Percentiles rank a stretch among this genome's conserved stretches.
phyloP scores from a whole-genome alignment of 1,140 invertebrate genomes.

The Oppia nitens region DNA sequence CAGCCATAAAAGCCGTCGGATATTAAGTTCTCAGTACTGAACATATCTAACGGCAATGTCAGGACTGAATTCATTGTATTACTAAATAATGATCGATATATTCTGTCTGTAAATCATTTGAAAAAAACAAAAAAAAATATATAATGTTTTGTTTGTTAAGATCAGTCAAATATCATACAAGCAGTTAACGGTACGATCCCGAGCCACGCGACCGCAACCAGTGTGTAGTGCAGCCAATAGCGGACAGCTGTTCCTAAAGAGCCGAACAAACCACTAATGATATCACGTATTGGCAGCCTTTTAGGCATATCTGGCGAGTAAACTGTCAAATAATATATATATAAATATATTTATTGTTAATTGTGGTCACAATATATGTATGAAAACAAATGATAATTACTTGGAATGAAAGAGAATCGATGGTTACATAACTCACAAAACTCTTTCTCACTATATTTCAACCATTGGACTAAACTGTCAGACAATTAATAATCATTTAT shows the following conservation, averaged over 20 bases:
- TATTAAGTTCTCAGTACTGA: slow-evolving; percentile 78
- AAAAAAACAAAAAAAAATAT: slow-evolving; percentile 8
- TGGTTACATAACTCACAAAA: slow-evolving; percentile 97
- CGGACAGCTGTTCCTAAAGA: slow-evolving; percentile 78
- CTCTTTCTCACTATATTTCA: slow-evolving; percentile 85
- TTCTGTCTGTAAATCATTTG: slow-evolving; percentile 38
- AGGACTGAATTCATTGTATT: slow-evolving; percentile 58
- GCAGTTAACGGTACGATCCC: slow-evolving; percentile 91
- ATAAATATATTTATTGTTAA: neutral
- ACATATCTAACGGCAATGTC: slow-evolving; percentile 72
- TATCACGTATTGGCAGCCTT: slow-evolving; percentile 72
- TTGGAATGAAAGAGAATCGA: slow-evolving; percentile 93
- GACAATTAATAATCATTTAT: slow-evolving; percentile 12
- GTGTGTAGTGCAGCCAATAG: slow-evolving; percentile 89
- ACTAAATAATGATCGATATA: slow-evolving; percentile 77
- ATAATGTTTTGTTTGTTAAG: slow-evolving; percentile 7
- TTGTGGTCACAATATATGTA: neutral
- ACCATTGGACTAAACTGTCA: slow-evolving; percentile 41
- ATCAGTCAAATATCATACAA: slow-evolving; percentile 36
- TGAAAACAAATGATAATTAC: slow-evolving; percentile 28
- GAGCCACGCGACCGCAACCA: slow-evolving; percentile 92
- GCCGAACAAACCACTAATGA: slow-evolving; percentile 66
- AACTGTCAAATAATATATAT: slow-evolving; percentile 35
- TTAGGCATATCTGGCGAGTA: slow-evolving; percentile 98
- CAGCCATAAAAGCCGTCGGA: slow-evolving; percentile 89